These are phyloP conservation scores for Sitobion miscanthi DNA, from an alignment of 1,140 invertebrate species.

Conservation along the genomic window DNA sequence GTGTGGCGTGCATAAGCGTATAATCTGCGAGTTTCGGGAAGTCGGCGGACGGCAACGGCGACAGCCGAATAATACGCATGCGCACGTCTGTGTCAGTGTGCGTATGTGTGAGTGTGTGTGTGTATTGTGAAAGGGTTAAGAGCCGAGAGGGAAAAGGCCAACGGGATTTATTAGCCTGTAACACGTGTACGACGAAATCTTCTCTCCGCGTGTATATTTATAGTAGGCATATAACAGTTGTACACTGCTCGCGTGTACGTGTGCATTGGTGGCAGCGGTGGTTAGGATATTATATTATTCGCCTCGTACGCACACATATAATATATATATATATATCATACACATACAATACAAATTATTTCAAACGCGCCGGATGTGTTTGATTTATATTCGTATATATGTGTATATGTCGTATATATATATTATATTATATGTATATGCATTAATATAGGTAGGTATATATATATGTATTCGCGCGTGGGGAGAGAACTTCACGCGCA, in stretches of 20 bases:
- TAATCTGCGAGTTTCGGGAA: slow-evolving; percentile 8
- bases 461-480: not conserved
- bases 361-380: slow-evolving; percentile 45
- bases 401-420: not conserved
- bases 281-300: slow-evolving; percentile 17
- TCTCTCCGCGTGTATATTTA: slow-evolving; percentile 33
- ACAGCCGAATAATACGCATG: not conserved
- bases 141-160: not conserved
- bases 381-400: slow-evolving; percentile 33
- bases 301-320: not conserved
- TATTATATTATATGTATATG: not conserved
- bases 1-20: not conserved
- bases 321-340: not conserved
- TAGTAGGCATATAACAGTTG: not conserved
- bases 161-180: slow-evolving; percentile 52
- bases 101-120: not conserved
- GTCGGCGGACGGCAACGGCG: not conserved
- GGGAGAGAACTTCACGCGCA: slow-evolving; percentile 24
- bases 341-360: slow-evolving; percentile 22
- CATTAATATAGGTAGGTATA: not conserved
- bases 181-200: slow-evolving; percentile 56
- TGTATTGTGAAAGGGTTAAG: slow-evolving; percentile 32
- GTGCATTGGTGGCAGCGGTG: not conserved
- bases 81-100: not conserved
- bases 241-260: not conserved